phyloP scores from a whole-genome alignment of 1,140 invertebrate species.

The Caerostris extrusa region DNA sequence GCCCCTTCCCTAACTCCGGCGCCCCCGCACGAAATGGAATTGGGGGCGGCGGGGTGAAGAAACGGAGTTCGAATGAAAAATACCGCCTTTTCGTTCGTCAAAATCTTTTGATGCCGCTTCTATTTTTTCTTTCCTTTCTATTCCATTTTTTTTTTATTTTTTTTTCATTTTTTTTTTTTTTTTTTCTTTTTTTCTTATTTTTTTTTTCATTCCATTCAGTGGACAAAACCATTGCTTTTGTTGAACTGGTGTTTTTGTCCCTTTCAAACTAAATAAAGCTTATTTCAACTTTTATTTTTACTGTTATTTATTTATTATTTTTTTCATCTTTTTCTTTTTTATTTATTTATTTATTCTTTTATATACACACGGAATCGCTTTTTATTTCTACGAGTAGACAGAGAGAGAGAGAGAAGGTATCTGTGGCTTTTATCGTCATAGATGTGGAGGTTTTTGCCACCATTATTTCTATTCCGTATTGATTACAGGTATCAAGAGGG shows the following conservation, averaged over 20 bases:
- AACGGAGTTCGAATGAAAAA: conserved; percentile 73
- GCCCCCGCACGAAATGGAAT: conserved; percentile 69
- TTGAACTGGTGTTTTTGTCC: conserved; percentile 70
- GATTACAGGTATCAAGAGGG: conserved; percentile 62
- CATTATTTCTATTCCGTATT: conserved; percentile 59
- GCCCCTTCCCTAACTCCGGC: conserved; percentile 23
- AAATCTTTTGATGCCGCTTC: conserved; percentile 71
- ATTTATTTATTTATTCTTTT: conserved; percentile 23
- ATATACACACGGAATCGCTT: conserved; percentile 24
- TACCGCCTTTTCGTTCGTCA: conserved; percentile 75
- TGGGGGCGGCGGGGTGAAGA: conserved; percentile 40
- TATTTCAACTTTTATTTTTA: conserved; percentile 66
- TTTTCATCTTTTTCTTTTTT: conserved; percentile 2
- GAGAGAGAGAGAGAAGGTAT: not conserved
- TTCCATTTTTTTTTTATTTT: conserved; percentile 42
- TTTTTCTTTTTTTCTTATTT: not conserved
- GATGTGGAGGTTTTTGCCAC: conserved; percentile 48
- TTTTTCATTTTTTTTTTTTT: conserved; percentile 31
- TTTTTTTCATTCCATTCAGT: conserved; percentile 52
- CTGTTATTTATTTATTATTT: not conserved
- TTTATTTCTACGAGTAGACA: not conserved
- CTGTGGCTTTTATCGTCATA: conserved; percentile 60
- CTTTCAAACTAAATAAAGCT: conserved; percentile 71
- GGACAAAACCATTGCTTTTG: conserved; percentile 76
- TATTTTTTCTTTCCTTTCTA: not conserved